phyloP scores from a whole-genome alignment of 2,888 invertebrate species.

The Lordiphosa fenestrarum region DNA sequence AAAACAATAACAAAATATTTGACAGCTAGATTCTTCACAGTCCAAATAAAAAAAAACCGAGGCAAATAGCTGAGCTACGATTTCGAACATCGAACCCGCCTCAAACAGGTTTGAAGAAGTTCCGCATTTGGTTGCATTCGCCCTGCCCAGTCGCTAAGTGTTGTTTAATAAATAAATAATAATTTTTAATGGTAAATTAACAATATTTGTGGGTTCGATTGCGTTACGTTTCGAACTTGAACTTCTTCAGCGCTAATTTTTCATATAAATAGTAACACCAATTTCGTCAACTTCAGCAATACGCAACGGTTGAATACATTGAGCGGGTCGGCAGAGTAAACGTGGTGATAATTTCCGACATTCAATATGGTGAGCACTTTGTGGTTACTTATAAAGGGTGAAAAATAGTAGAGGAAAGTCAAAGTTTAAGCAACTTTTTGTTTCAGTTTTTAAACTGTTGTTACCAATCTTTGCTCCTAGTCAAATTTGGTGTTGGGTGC shows the following conservation, averaged over 20 bases:
- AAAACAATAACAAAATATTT: conserved; percentile 15
- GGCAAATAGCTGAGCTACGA: conserved; percentile 24
- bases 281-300: conserved; percentile 64
- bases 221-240: conserved; percentile 41
- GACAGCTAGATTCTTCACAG: conserved; percentile 49
- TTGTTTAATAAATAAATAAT: conserved; percentile 31
- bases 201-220: conserved; percentile 35
- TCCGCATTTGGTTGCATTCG: conserved; percentile 13
- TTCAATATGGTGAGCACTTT: conserved; percentile 20
- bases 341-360: conserved; percentile 7
- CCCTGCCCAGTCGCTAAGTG: conserved; percentile 38
- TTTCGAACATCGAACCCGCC: conserved; percentile 27
- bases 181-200: conserved; percentile 17
- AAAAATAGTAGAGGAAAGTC: no score
- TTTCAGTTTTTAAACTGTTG: no score
- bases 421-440: no score
- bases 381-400: not conserved
- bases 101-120: conserved; percentile 53
- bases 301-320: conserved; percentile 37
- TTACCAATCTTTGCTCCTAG: no score
- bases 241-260: conserved; percentile 60
- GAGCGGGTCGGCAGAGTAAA: conserved; percentile 25
- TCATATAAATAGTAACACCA: conserved; percentile 67
- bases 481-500: no score
- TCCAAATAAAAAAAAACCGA: conserved; percentile 23